A percentile compares a stretch with the other conserved stretches of the same genome.
Evolutionary conservation across 2,797 vertebrate genomes (phyloP).

Genomic region (Apogon talboti): DNA sequence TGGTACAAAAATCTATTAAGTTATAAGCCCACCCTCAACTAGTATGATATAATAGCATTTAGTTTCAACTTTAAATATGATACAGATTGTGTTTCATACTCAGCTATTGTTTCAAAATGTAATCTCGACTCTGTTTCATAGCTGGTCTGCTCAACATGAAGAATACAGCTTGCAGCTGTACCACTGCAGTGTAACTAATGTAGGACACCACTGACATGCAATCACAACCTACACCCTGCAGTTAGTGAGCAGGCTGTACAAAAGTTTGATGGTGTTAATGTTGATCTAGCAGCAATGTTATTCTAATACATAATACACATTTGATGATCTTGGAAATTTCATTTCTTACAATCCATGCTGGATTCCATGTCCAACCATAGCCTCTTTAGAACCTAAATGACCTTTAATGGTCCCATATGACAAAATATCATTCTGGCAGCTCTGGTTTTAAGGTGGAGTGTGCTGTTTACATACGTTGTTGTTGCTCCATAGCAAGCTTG

Average conservation of each 20-base stretch:
- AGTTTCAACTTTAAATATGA: too few species aligned
- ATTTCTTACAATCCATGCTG: neutral
- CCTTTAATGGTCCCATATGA: slow-evolving; percentile 10
- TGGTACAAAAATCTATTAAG: too few species aligned
- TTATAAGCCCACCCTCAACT: too few species aligned
- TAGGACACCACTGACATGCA: slow-evolving; percentile 3
- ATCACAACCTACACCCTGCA: neutral
- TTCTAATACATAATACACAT: slow-evolving; percentile 12
- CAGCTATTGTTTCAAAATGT: neutral
- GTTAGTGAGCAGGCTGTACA: too few species aligned
- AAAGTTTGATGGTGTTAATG: neutral
- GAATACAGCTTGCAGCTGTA: neutral
- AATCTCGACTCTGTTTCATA: neutral
- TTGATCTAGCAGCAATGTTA: neutral
- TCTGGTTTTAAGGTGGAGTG: neutral
- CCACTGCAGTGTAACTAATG: neutral
- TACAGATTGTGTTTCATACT: neutral
- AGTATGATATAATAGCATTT: too few species aligned
- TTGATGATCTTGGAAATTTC: slow-evolving; percentile 6
- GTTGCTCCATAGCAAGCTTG: slow-evolving; percentile 94
- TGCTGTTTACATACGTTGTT: slow-evolving; percentile 89
- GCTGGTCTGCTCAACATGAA: neutral
- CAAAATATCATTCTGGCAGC: slow-evolving; percentile 11
- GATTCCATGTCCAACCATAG: neutral
- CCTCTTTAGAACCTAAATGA: neutral